phyloP scores from a whole-genome alignment of 2,113 vertebrate genomes.

The Puffinus mauretanicus region DNA sequence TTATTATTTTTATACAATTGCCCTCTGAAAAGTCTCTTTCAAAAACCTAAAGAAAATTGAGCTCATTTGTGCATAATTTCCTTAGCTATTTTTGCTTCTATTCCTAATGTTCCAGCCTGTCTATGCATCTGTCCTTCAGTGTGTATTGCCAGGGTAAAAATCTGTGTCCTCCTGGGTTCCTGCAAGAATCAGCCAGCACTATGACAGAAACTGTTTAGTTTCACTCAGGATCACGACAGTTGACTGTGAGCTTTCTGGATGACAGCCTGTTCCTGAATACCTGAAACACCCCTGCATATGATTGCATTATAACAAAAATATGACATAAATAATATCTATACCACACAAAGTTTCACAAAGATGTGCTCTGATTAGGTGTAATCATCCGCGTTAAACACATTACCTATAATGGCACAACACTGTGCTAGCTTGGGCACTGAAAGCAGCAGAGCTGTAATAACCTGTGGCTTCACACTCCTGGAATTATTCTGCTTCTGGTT shows the following conservation, averaged over 20 bases:
- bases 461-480: background rate
- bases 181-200: background rate
- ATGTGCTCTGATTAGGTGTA: no score
- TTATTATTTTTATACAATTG: background rate
- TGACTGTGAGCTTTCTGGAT: background rate
- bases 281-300: background rate
- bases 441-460: background rate
- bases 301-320: background rate
- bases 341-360: background rate
- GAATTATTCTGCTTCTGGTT: background rate
- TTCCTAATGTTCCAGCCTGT: background rate
- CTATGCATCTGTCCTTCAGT: background rate
- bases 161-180: background rate
- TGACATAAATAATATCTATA: background rate
- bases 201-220: background rate
- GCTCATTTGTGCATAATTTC: background rate
- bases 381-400: fast-evolving
- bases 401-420: background rate
- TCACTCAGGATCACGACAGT: background rate
- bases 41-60: background rate
- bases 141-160: background rate
- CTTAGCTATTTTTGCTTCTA: background rate
- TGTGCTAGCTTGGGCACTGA: background rate
- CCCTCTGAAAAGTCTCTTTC: background rate
- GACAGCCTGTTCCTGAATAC: background rate